Evolutionary conservation across 2,113 vertebrate species (phyloP).

Genomic region (Ginglymostoma cirratum): DNA sequence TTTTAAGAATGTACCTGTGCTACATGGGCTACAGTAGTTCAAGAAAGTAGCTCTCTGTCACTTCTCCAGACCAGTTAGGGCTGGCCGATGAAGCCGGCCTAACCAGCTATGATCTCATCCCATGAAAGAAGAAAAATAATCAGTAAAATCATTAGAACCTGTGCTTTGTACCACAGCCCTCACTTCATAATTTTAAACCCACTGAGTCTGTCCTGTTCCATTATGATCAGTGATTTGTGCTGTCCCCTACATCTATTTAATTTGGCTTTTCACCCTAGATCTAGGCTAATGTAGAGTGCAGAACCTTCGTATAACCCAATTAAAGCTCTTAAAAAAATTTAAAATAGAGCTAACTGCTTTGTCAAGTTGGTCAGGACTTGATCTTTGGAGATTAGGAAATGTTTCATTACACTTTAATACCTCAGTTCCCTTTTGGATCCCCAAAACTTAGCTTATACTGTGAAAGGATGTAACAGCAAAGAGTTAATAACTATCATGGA

Average conservation of each 20-base stretch:
- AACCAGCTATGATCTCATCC: no score
- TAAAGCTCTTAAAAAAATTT: background rate
- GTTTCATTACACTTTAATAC: background rate
- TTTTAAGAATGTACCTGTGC: background rate
- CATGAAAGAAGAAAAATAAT: no score
- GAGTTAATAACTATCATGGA: background rate
- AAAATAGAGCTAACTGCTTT: background rate
- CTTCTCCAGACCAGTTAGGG: no score
- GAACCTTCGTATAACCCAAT: background rate
- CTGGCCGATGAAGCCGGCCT: no score
- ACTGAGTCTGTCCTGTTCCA: background rate
- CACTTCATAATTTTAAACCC: background rate
- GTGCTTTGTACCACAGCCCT: background rate
- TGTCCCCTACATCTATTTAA: background rate
- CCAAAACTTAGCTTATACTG: background rate
- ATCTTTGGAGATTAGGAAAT: background rate
- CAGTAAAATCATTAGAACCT: background rate
- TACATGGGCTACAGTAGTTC: background rate
- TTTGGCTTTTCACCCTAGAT: background rate
- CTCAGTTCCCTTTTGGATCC: background rate
- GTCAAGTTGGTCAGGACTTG: background rate
- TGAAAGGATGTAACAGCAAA: background rate
- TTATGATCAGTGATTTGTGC: background rate
- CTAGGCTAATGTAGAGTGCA: background rate
- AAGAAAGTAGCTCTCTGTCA: no score